Percentiles rank a stretch among this genome's conserved stretches.
These are phyloP conservation scores for Patiria pectinifera DNA, from an alignment of 53 echinoderm and acorn worm species.

Conservation along the genomic window DNA sequence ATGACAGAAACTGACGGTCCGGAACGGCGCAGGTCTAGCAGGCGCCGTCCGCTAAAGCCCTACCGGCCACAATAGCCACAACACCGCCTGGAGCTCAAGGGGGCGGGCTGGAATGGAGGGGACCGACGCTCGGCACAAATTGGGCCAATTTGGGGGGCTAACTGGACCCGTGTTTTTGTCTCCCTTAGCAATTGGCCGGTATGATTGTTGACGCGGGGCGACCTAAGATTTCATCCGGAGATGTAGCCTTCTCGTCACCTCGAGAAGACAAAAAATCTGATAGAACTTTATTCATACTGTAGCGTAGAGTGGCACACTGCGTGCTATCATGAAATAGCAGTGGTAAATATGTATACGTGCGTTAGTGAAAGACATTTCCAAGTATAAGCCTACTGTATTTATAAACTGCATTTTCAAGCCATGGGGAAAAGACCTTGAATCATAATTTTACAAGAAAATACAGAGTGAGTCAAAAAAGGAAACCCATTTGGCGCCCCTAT, in stretches of 20 bases:
- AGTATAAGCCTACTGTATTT: no score
- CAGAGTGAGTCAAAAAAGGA: no score
- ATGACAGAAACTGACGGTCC: conserved; percentile 24
- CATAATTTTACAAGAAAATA: no score
- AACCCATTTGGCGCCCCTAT: no score
- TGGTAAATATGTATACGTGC: no score
- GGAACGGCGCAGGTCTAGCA: conserved; percentile 10
- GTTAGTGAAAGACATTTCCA: no score
- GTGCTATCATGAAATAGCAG: no score
- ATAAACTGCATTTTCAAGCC: no score
- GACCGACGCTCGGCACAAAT: conserved; percentile 26
- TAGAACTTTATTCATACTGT: background rate
- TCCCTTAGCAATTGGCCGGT: background rate
- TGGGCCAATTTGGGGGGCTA: conserved; percentile 30
- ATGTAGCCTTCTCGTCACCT: background rate
- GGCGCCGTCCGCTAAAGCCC: conserved; percentile 39
- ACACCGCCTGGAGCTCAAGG: conserved; percentile 34
- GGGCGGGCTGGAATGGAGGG: background rate
- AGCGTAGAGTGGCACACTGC: no score
- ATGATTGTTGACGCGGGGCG: conserved; percentile 5
- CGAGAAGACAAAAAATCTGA: background rate
- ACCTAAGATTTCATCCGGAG: background rate
- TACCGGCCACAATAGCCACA: conserved; percentile 12
- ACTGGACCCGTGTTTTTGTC: conserved; percentile 8
- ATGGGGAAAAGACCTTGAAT: no score